These are phyloP conservation scores for Hylomyscus alleni DNA, from an alignment of 2,797 vertebrate species.

Conservation along the genomic window DNA sequence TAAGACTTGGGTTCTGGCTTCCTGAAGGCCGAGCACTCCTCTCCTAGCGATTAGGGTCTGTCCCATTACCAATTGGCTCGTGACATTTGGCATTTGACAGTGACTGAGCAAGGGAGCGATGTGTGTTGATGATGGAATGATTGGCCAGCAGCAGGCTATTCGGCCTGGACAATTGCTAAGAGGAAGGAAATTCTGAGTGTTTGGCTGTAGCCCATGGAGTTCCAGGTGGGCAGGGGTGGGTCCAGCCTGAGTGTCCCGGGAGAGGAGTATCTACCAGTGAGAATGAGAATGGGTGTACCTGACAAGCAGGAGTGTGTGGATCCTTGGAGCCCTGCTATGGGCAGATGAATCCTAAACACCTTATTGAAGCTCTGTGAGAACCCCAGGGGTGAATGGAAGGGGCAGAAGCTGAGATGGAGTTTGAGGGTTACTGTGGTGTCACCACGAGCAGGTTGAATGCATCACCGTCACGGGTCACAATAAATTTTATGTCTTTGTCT, in stretches of 20 bases:
- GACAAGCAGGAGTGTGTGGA: neutral
- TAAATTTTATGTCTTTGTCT: conserved; percentile 70
- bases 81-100: neutral
- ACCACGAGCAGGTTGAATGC: neutral
- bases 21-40: neutral
- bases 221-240: neutral
- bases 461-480: neutral
- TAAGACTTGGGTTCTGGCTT: neutral
- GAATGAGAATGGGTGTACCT: neutral
- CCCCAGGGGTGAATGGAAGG: neutral
- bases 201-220: neutral
- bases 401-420: neutral
- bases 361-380: neutral
- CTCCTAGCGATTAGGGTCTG: neutral
- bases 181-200: neutral
- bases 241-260: neutral
- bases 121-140: neutral
- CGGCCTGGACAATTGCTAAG: neutral
- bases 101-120: neutral
- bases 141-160: neutral
- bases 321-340: neutral
- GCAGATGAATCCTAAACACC: neutral
- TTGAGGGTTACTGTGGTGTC: neutral
- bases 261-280: neutral
- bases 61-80: neutral